These are phyloP conservation scores for Dasyprocta punctata DNA, from an alignment of 2,113 vertebrate genomes.

Conservation along the genomic window DNA sequence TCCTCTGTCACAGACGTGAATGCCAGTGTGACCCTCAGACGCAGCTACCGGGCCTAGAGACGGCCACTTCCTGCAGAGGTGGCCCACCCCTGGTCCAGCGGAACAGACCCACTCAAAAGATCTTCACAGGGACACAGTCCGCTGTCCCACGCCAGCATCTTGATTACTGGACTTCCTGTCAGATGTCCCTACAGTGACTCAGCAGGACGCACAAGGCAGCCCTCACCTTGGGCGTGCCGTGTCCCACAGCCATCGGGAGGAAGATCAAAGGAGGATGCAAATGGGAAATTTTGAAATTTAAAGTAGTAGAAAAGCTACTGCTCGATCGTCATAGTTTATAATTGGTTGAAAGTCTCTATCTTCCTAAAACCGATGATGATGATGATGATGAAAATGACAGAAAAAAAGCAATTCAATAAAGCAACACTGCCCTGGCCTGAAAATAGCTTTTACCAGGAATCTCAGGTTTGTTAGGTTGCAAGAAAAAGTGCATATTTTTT, in stretches of 20 bases:
- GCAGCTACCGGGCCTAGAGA: background rate
- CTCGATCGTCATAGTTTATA: background rate
- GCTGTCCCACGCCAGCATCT: background rate
- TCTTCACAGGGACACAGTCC: background rate
- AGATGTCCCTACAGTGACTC: background rate
- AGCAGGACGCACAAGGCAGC: background rate
- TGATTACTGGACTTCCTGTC: background rate
- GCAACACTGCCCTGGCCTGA: background rate
- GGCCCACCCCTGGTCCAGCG: background rate
- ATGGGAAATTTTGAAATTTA: background rate
- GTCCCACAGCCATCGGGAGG: background rate
- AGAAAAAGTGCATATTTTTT: background rate
- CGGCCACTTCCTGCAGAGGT: background rate
- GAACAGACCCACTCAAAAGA: background rate
- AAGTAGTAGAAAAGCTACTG: background rate
- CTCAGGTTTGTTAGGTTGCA: background rate
- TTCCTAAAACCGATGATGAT: background rate
- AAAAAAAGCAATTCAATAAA: background rate
- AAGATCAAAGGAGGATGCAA: background rate
- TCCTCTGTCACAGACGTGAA: no score
- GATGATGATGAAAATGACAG: background rate
- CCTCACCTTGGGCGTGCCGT: background rate
- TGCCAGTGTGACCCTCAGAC: background rate
- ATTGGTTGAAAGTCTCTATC: background rate
- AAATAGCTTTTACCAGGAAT: slow-evolving; percentile 8